Conservation (phyloP, 2,888 invertebrate genomes). For the Aporophyla lueneburgensis region DNA sequence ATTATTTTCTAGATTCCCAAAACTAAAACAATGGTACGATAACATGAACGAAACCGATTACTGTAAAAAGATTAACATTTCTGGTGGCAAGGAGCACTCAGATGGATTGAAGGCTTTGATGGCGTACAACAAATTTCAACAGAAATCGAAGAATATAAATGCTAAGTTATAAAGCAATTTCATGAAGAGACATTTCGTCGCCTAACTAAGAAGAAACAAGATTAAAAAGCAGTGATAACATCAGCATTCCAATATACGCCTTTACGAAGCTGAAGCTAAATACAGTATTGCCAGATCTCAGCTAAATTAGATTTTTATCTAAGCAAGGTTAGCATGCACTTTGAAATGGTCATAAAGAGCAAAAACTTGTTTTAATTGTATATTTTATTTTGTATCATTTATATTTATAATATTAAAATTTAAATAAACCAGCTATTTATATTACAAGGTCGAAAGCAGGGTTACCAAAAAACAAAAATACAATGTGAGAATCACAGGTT, state of each 20-base stretch:
- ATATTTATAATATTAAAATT: conserved; percentile 40
- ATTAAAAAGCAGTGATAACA: neutral
- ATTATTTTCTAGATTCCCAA: conserved; percentile 78
- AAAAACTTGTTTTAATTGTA: conserved; percentile 63
- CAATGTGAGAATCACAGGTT: conserved; percentile 89
- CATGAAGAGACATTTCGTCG: neutral
- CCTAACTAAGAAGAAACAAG: neutral
- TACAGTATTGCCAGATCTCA: neutral
- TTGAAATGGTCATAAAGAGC: conserved; percentile 44
- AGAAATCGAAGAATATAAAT: conserved; percentile 71
- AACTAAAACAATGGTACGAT: conserved; percentile 78
- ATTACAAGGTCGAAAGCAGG: conserved; percentile 55
- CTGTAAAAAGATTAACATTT: conserved; percentile 78
- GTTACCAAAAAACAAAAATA: conserved; percentile 75
- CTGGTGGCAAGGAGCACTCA: conserved; percentile 77
- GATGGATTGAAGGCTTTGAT: conserved; percentile 76
- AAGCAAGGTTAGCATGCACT: conserved; percentile 2
- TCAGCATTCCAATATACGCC: neutral
- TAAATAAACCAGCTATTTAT: conserved; percentile 60
- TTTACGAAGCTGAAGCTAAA: neutral
- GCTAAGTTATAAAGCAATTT: conserved; percentile 51
- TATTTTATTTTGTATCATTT: conserved; percentile 58
- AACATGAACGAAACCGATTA: conserved; percentile 80
- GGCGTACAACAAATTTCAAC: conserved; percentile 74
- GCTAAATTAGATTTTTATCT: neutral